Base-by-base conservation (phyloP, 1,140 invertebrate species). In the Saccostrea echinata region DNA sequence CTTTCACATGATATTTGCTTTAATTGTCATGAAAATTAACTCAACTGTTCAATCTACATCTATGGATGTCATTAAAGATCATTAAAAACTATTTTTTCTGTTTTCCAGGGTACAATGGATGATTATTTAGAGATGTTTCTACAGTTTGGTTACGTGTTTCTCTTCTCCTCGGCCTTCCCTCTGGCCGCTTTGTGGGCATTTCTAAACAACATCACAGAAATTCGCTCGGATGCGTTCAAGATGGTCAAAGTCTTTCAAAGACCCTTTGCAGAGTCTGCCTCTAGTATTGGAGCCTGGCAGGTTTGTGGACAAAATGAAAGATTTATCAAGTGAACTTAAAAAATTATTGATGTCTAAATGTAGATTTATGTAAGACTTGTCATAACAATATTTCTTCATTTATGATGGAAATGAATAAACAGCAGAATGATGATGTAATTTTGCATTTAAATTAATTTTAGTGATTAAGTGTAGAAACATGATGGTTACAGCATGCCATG, bases 91-190 rank as follows among this genome's bases (percentile, higher is more conserved):
- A 43, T 6, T n/a, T 80, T 52, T 88, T 61, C 33, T 76, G 30
- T 81, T 27, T 91, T 92, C 3, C 88, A 99, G 97, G 98, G 98
- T 43, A 98, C 98, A 0, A 98, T 99, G 95, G 98, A 98, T 61
- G 99, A 99, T 94, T 99, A 99, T 94, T 95, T 99, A 89, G 98
- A 99, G 95, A 98, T 99, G 97, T 97, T 99, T 86, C 98, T 99
- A 12, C 99, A 99, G 91, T 95, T 94, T 92, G 95, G 95, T 24
- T 95, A 95, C 86, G 98, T 99, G 24, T 97, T 99, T 90, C 96
- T 99, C 16, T 99, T 99, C 94, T 99, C 98, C 0, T 97, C 98
- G 24, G 98, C 98, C 0, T 99, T 99, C 95, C 98, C 99, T 0
- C 95, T 99, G 92, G 98, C 98, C 9, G 98, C 98, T 0, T 94